Evolutionary conservation across 2,888 invertebrate species (phyloP), one percentile per base, ranked within the genome.

Genomic region (Papilio gigon): DNA sequence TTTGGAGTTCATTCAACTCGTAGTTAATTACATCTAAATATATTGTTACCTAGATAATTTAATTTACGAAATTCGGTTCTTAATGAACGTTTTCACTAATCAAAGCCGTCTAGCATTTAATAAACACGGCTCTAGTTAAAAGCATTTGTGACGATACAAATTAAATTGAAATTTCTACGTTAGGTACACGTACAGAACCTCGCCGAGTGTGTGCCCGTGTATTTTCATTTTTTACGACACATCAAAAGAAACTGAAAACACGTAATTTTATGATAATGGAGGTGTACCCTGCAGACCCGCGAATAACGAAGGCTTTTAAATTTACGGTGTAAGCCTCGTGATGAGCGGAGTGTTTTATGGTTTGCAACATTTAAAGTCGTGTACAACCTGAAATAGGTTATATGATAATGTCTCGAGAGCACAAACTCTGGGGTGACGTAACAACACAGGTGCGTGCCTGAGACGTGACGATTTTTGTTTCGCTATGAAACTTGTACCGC

Each of bases 221-320:
- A 83, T 84, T 84, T 85, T 84, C 83, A 84, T 86, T 85, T 88
- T 87, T 88, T 87, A 88, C 78, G 86, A 85, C 86, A 88, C 89
- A 90, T 89, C 88, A 90, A 89, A 89, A 88, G 90, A 90, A 90
- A 89, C 89, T 89, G 89, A 87, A 88, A 90, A 84, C 84, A 81
- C 81, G 87, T 88, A 85, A 90, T 88, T 90, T 90, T 90, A 90
- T 90, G 90, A 86, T 90, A 90, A 90, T 90, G 89, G 89, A 83
- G 82, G 85, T 82, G 81, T 80, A 78, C 77, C 81, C 82, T 78
- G 79, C 81, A 83, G 82, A 81, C 84, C 79, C 80, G 78, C 81
- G 79, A 84, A 84, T 85, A 83, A 83, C 78, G 84, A 81, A 89
- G 84, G 86, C 90, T 89, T 88, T 90, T 88, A 89, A 89, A 90